Evolutionary conservation across 2,888 invertebrate species (phyloP), one percentile per base, ranked within the genome.

Genomic region (Xiphydria camelus): DNA sequence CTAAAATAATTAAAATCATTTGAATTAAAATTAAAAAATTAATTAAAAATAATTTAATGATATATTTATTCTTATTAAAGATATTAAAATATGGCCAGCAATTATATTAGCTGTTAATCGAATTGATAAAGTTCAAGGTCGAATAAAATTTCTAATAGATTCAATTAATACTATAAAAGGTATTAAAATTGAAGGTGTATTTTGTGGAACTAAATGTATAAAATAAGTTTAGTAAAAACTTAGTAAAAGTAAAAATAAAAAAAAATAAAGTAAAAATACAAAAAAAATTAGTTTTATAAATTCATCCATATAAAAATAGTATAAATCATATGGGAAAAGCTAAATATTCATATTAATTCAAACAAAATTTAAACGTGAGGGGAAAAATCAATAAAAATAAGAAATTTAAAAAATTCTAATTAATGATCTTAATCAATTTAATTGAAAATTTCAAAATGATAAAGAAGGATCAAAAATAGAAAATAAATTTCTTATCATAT

Each of bases 41-140:
- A 38, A 57, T 14, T 18, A 45, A 41, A 35, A 68, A 40, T 57
- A 41, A 74, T 25, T 12, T 25, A n/a, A n/a, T 51, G 73, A 70
- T 41, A 37, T 55, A 74, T 55, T 47, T 53, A 78, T 77, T 46
- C 82, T 80, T 64, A 86, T 62, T 59, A 87, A 55, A 1, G 83
- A 84, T 79, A 87, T 72, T 66, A 87, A 57, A 74, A 88, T 67
- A 70, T 88, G 86, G 0, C 86, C 87, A 1, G 87, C 85, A 79
- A 87, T 86, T 83, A 88, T 87, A 79, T 88, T 88, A n/a, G 87
- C 87, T 3, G 84, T 80, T 78, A 88, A 66, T 53, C 87, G 87
- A 46, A 88, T 80, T 1, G 84, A 82, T 77, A 88, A 73, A 2
- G 87, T 87, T 70, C 81, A 77, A 0, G 86, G 85, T 9, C 85